These are phyloP conservation scores for Momotus momota DNA, from an alignment of 2,797 vertebrate genomes.

Conservation along the genomic window DNA sequence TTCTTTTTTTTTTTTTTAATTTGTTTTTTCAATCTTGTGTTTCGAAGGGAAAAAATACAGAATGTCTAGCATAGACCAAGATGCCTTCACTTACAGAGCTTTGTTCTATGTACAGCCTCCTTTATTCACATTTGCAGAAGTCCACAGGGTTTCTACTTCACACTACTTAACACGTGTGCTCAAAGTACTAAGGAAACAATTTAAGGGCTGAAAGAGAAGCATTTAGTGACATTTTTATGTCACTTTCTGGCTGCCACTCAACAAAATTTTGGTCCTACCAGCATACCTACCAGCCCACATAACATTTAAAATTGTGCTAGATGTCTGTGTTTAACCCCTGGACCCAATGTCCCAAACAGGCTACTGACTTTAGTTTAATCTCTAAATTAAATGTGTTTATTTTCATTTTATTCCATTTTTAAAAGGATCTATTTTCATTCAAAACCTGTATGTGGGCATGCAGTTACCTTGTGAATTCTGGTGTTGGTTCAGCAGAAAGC, in stretches of 20 bases:
- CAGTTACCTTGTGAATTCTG: background rate
- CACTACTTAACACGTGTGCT: background rate
- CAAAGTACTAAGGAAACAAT: background rate
- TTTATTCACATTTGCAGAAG: background rate
- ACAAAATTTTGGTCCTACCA: background rate
- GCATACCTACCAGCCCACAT: background rate
- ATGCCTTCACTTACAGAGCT: background rate
- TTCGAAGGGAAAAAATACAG: background rate
- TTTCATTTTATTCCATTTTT: background rate
- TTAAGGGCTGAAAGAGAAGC: background rate
- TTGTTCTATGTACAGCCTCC: background rate
- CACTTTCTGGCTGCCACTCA: background rate
- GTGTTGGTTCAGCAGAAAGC: background rate
- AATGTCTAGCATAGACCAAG: background rate
- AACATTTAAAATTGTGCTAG: background rate
- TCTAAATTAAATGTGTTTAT: background rate
- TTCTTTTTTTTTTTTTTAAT: background rate
- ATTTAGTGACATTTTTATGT: background rate
- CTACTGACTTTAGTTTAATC: background rate
- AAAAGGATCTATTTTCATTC: background rate
- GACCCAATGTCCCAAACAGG: background rate
- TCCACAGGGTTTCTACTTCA: background rate
- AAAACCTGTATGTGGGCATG: accelerated
- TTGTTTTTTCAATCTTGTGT: background rate
- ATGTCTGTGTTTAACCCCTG: background rate